phyloP scores from a whole-genome alignment of 23 tunicate species.

The Corella eumyota region DNA sequence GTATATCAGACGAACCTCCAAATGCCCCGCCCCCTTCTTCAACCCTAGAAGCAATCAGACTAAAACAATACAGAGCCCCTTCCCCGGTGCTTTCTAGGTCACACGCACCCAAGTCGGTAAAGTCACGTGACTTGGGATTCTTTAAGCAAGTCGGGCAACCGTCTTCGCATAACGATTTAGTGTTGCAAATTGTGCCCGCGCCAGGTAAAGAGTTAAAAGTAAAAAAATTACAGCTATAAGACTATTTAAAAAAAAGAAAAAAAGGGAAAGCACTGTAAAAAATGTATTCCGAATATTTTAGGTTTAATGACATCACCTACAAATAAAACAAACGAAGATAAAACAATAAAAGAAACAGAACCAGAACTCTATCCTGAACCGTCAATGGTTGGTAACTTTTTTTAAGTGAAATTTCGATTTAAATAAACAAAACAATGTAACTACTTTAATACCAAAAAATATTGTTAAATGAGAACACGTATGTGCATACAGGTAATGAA shows the following conservation, averaged over 20 bases:
- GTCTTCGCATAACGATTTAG: conserved; percentile 4
- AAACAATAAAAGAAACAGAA: not conserved
- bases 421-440: too few relatives aligned
- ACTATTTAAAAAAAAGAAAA: too few relatives aligned
- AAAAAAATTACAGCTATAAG: too few relatives aligned
- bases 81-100: too few relatives aligned
- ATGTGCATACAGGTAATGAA: conserved; percentile 45
- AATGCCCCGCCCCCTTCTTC: conserved; percentile 35
- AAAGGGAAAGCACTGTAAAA: too few relatives aligned
- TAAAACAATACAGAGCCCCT: too few relatives aligned
- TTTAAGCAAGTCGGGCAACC: conserved; percentile 4
- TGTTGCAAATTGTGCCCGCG: conserved; percentile 50
- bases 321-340: conserved; percentile 8
- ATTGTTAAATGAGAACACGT: too few relatives aligned
- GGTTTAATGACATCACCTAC: conserved; percentile 21
- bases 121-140: not conserved
- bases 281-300: not conserved
- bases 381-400: too few relatives aligned
- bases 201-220: conserved; percentile 31
- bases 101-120: conserved; percentile 1
- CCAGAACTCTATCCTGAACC: conserved; percentile 4
- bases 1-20: conserved; percentile 22
- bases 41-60: too few relatives aligned
- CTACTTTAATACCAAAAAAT: too few relatives aligned
- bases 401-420: too few relatives aligned